These are phyloP conservation scores for Drosophila willistoni DNA, from an alignment of 1,140 invertebrate genomes.

Conservation along the genomic window DNA sequence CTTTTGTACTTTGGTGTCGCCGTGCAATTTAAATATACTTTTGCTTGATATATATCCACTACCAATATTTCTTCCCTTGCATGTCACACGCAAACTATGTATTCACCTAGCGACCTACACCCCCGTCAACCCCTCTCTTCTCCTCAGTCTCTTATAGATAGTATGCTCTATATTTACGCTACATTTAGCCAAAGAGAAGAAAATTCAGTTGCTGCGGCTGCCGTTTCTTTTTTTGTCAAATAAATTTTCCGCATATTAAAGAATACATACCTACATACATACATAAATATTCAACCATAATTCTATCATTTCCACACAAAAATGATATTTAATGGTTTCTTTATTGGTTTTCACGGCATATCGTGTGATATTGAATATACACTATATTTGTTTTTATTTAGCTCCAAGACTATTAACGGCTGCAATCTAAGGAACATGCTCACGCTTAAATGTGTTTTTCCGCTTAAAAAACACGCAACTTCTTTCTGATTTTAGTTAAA, in stretches of 20 bases:
- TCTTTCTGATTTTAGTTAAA: no score
- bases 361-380: conserved; percentile 48
- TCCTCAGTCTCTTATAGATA: conserved; percentile 32
- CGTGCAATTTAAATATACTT: conserved; percentile 58
- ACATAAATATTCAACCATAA: conserved; percentile 20
- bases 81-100: conserved; percentile 68
- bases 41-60: conserved; percentile 35
- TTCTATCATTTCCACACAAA: conserved; percentile 50
- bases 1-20: conserved; percentile 37
- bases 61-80: conserved; percentile 40
- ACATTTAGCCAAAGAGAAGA: conserved; percentile 56
- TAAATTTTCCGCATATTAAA: conserved; percentile 44
- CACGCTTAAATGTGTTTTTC: no score
- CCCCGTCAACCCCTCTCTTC: not conserved
- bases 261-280: not conserved
- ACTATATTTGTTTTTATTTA: conserved; percentile 28
- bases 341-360: conserved; percentile 48
- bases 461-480: no score
- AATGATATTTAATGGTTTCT: conserved; percentile 67
- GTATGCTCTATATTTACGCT: conserved; percentile 66
- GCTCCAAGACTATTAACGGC: conserved; percentile 48
- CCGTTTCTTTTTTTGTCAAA: conserved; percentile 21
- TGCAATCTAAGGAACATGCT: conserved; percentile 40
- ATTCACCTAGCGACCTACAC: not conserved
- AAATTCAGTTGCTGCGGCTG: conserved; percentile 19